Percentiles rank a stretch among this genome's conserved stretches.
These are phyloP conservation scores for Falco berigora DNA, from an alignment of 2,797 vertebrate species.

Conservation along the genomic window DNA sequence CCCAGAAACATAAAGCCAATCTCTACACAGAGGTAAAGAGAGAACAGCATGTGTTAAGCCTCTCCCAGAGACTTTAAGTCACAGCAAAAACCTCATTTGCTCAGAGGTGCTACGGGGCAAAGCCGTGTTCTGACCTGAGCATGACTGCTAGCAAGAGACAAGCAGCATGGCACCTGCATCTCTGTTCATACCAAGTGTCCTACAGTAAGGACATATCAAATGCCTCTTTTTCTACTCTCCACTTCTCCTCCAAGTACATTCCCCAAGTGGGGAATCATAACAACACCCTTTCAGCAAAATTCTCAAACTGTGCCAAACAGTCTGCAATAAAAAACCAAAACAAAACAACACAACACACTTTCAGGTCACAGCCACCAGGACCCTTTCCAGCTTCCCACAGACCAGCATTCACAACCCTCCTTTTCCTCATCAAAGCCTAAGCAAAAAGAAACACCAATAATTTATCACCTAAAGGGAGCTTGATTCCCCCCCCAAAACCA, in stretches of 20 bases:
- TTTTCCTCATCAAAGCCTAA: neutral
- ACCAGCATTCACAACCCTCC: neutral
- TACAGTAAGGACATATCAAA: neutral
- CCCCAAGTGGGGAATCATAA: neutral
- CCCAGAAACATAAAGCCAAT: neutral
- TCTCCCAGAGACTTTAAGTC: neutral
- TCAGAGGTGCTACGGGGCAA: neutral
- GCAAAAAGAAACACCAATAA: neutral
- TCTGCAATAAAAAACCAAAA: neutral
- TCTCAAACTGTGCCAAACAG: neutral
- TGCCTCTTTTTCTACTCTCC: neutral
- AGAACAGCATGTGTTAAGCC: neutral
- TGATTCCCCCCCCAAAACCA: neutral
- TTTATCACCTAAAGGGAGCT: neutral
- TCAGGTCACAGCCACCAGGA: neutral
- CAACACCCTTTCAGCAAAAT: neutral
- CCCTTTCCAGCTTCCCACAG: neutral
- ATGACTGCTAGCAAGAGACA: neutral
- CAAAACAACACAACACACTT: neutral
- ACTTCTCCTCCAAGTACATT: neutral
- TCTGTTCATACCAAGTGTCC: rapidly evolving
- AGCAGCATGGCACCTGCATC: rapidly evolving
- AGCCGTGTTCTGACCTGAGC: neutral
- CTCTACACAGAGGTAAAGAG: neutral
- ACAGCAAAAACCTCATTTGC: neutral